Percentiles rank a stretch among this genome's conserved stretches.
phyloP scores from a whole-genome alignment of 1,140 invertebrate species.

The Megalonaias nervosa region DNA sequence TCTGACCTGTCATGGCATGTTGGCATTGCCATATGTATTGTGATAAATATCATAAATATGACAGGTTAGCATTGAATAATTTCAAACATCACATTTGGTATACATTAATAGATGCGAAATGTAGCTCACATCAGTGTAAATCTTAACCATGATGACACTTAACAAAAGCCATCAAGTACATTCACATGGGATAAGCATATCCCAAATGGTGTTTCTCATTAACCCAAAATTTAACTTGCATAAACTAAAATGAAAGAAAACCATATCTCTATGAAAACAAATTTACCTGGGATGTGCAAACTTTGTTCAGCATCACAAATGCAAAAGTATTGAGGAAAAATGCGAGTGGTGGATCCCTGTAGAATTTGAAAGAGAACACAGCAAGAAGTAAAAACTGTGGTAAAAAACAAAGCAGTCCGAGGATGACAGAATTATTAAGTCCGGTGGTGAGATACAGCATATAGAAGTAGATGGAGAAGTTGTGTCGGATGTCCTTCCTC shows the following conservation, averaged over 20 bases:
- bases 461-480: conserved; percentile 98
- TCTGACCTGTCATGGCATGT: too few relatives aligned
- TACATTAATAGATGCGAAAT: too few relatives aligned
- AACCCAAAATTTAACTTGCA: too few relatives aligned
- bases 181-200: too few relatives aligned
- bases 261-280: background rate
- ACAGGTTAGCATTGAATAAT: too few relatives aligned
- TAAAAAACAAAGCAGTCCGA: conserved; percentile 81
- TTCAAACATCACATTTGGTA: too few relatives aligned
- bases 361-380: conserved; percentile 62
- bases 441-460: conserved; percentile 85
- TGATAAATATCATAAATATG: too few relatives aligned
- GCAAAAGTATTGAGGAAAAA: conserved; percentile 89
- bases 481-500: conserved; percentile 93
- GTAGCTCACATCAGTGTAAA: too few relatives aligned
- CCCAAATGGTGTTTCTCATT: too few relatives aligned
- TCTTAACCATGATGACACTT: too few relatives aligned
- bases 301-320: conserved; percentile 96
- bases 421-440: conserved; percentile 66
- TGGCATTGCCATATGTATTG: too few relatives aligned
- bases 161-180: too few relatives aligned
- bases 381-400: conserved; percentile 80
- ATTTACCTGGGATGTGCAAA: conserved; percentile 81
- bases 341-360: conserved; percentile 83
- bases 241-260: background rate